phyloP scores from a whole-genome alignment of 2,113 vertebrate species.

The Sceloporus tristichus region DNA sequence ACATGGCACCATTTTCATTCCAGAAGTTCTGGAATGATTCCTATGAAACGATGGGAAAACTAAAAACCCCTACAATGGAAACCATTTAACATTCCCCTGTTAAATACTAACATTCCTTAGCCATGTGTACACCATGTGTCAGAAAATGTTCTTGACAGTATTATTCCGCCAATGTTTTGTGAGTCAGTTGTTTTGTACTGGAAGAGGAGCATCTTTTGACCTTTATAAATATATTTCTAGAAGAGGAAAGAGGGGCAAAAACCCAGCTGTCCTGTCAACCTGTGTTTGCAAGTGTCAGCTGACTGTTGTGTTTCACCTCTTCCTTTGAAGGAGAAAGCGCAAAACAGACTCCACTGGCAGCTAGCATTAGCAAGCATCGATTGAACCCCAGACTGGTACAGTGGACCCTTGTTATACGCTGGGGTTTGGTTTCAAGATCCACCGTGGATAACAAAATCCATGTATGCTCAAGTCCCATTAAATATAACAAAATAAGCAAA shows the following conservation, averaged over 20 bases:
- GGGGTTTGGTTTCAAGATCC: no score
- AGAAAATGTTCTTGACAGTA: neutral
- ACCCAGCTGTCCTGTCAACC: no score
- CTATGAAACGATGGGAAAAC: neutral
- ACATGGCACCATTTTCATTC: neutral
- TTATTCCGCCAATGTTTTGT: conserved; percentile 23
- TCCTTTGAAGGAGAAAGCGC: neutral
- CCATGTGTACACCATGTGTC: conserved; percentile 32
- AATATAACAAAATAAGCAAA: no score
- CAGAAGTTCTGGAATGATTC: neutral
- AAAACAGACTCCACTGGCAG: neutral
- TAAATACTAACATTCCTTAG: conserved; percentile 20
- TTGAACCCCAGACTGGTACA: neutral
- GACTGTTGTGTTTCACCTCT: no score
- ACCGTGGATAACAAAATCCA: no score
- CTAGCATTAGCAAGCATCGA: neutral
- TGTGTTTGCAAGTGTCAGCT: no score
- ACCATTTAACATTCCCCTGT: neutral
- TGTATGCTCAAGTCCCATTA: no score
- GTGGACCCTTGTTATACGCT: no score
- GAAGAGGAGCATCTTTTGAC: conserved; percentile 16
- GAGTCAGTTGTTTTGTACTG: conserved; percentile 32
- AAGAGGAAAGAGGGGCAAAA: neutral
- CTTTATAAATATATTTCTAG: conserved; percentile 38
- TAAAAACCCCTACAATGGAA: neutral